A percentile compares a stretch with the other conserved stretches of the same genome.
These are phyloP conservation scores for Momotus momota DNA, from an alignment of 2,797 vertebrate genomes.

Conservation along the genomic window DNA sequence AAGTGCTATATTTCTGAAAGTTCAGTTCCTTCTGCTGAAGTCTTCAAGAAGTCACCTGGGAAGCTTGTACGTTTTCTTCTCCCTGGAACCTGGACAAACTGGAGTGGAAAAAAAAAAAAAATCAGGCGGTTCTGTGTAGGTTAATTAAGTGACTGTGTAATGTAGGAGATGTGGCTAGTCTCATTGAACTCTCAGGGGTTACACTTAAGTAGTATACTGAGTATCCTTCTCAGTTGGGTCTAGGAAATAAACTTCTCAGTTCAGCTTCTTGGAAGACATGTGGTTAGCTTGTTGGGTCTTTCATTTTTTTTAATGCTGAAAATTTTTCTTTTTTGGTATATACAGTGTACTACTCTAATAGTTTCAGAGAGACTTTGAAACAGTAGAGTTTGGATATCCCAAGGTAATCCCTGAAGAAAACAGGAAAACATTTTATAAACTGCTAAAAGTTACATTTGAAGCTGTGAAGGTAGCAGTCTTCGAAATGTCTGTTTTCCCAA, in stretches of 20 bases:
- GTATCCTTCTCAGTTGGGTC: background rate
- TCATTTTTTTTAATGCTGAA: background rate
- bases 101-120: background rate
- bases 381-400: background rate
- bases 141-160: background rate
- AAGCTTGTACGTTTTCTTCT: conserved; percentile 41
- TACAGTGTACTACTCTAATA: background rate
- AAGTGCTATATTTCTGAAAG: background rate
- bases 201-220: background rate
- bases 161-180: background rate
- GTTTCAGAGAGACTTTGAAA: background rate
- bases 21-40: background rate
- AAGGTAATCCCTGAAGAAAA: background rate
- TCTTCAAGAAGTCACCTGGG: conserved; percentile 17
- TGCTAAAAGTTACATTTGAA: background rate
- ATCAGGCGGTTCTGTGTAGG: background rate
- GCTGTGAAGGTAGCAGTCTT: background rate
- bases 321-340: background rate
- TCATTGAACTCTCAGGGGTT: background rate
- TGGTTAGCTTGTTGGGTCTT: background rate
- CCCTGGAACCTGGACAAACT: conserved; percentile 1
- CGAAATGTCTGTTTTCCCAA: background rate
- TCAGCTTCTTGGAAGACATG: background rate
- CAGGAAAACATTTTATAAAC: background rate
- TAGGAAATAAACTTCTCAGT: background rate